Conservation (phyloP, 2,113 vertebrate species). For the Paraplagusia blochii region DNA sequence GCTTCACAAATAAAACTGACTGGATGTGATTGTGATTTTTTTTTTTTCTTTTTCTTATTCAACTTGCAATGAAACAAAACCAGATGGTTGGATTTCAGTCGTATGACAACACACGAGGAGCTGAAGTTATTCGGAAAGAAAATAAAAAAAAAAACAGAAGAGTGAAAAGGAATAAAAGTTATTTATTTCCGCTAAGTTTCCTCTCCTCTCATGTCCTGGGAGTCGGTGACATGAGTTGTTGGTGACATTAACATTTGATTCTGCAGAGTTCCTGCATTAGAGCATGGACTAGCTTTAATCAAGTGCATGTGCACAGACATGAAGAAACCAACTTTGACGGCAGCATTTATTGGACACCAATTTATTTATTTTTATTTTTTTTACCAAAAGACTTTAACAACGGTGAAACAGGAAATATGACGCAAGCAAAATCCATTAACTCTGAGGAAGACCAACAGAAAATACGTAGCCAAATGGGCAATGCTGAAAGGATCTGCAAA, state of each 20-base stretch:
- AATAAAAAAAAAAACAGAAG: background rate
- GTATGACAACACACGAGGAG: conserved; percentile 4
- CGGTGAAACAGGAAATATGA: no score
- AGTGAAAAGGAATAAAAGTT: conserved; percentile 1
- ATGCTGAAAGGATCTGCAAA: no score
- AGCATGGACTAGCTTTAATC: no score
- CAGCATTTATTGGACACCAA: no score
- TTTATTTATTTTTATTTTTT: no score
- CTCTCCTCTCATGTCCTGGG: background rate
- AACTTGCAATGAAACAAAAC: conserved; percentile 27
- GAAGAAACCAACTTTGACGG: no score
- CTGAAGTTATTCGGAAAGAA: conserved; percentile 9
- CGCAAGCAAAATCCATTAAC: no score
- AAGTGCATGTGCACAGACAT: no score
- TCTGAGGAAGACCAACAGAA: no score
- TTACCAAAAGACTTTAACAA: no score
- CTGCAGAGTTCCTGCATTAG: no score
- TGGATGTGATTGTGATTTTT: conserved; percentile 17
- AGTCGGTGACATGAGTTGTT: conserved; percentile 1
- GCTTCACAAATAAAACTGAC: background rate
- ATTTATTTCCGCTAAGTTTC: conserved; percentile 13
- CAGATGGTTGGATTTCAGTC: conserved; percentile 37
- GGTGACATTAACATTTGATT: background rate
- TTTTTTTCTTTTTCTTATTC: conserved; percentile 4
- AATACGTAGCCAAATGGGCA: no score